phyloP scores from a whole-genome alignment of 64 coral and sea anemone genomes.

The Porites australiensis region DNA sequence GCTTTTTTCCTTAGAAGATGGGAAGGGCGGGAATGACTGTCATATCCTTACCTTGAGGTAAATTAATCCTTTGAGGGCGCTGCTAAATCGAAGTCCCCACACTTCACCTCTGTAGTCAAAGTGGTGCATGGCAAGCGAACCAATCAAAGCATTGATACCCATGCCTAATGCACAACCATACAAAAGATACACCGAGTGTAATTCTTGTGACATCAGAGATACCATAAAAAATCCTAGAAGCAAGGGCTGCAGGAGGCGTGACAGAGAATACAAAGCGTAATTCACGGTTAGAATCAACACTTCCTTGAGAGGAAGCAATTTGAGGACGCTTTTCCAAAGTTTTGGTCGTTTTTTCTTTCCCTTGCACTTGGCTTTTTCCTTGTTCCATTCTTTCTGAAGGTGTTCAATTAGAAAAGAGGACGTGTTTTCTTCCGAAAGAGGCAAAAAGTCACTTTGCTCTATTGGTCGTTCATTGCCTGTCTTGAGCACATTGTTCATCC shows the following conservation, averaged over 20 bases:
- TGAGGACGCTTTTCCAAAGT: neutral
- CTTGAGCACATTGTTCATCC: slow-evolving; percentile 2
- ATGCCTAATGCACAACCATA: neutral
- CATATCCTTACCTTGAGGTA: neutral
- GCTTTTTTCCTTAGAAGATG: too few relatives aligned
- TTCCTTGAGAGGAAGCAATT: neutral
- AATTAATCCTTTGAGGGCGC: neutral
- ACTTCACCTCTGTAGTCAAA: neutral
- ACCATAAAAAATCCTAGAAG: neutral
- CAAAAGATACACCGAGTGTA: neutral
- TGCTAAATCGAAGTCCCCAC: neutral
- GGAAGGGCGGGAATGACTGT: neutral
- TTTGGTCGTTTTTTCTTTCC: neutral
- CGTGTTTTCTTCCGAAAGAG: slow-evolving; percentile 5
- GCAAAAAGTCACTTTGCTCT: neutral
- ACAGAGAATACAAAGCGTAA: neutral
- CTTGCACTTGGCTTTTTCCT: neutral
- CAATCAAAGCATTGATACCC: neutral
- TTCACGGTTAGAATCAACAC: neutral
- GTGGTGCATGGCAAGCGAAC: neutral
- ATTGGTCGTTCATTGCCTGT: neutral
- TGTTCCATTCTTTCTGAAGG: neutral
- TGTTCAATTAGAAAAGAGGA: neutral
- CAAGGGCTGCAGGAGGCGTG: neutral
- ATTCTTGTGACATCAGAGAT: neutral